Evolutionary conservation across 2,888 invertebrate species (phyloP).

Genomic region (Noctua janthina): DNA sequence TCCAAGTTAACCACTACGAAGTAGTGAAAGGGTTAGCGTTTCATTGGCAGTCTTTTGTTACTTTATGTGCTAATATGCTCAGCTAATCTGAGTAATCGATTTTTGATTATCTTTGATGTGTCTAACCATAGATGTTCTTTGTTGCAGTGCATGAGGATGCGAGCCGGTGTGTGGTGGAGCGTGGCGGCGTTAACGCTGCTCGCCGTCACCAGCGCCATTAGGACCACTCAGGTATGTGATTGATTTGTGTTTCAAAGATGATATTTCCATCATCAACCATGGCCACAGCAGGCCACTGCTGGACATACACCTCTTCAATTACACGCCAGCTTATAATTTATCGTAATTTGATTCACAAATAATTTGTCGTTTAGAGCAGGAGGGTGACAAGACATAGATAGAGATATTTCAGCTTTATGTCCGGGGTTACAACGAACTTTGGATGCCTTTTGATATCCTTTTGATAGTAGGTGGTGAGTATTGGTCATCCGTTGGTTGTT

Average conservation of each 20-base stretch:
- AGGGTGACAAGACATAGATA: neutral
- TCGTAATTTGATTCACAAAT: no score
- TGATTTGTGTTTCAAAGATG: neutral
- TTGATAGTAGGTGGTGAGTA: neutral
- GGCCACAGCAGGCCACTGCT: neutral
- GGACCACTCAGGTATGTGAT: slow-evolving; percentile 81
- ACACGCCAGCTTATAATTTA: no score
- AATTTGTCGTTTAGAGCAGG: neutral
- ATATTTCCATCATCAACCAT: neutral
- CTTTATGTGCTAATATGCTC: no score
- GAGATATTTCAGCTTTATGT: neutral
- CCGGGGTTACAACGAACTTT: neutral
- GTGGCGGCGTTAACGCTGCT: slow-evolving; percentile 83
- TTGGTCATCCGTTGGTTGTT: neutral
- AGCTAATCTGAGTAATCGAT: no score
- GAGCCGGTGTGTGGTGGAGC: slow-evolving; percentile 84
- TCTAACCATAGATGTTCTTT: slow-evolving; percentile 39
- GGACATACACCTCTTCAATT: neutral
- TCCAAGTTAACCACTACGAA: neutral
- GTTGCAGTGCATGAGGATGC: slow-evolving; percentile 86
- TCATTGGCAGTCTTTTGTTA: neutral
- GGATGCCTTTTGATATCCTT: neutral
- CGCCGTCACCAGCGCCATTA: slow-evolving; percentile 80
- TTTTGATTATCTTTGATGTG: neutral
- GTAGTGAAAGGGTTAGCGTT: neutral